A percentile compares a stretch with the other conserved stretches of the same genome.
These are phyloP conservation scores for Formica aserva DNA, from an alignment of 2,888 invertebrate species.

Conservation along the genomic window DNA sequence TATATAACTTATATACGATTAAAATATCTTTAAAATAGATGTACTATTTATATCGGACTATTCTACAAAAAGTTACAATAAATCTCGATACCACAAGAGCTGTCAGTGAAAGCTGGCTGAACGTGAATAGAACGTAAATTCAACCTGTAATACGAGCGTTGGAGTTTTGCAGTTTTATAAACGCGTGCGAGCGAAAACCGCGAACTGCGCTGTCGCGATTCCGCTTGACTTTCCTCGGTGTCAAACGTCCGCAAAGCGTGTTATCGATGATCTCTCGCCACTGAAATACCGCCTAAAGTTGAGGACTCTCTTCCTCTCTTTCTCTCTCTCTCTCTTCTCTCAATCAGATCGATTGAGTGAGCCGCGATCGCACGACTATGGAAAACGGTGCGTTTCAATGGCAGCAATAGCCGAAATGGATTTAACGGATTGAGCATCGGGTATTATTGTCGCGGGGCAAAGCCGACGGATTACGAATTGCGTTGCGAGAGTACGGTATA, in stretches of 20 bases:
- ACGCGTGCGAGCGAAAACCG: conserved; percentile 43
- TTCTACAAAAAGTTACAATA: conserved; percentile 2
- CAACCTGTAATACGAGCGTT: conserved; percentile 22
- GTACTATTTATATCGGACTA: background rate
- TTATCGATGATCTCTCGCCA: conserved; percentile 53
- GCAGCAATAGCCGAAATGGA: conserved; percentile 47
- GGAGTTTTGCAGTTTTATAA: conserved; percentile 46
- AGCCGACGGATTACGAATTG: conserved; percentile 54
- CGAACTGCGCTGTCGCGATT: conserved; percentile 29
- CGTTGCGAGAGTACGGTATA: conserved; percentile 27
- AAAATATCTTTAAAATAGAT: background rate
- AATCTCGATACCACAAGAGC: conserved; percentile 16
- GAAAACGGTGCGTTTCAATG: conserved; percentile 58
- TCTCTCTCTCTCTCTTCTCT: conserved; percentile 10
- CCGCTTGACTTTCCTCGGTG: conserved; percentile 44
- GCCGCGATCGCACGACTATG: conserved; percentile 38
- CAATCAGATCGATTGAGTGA: conserved; percentile 47
- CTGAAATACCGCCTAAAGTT: conserved; percentile 59
- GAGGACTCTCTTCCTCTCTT: background rate
- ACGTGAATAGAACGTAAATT: conserved; percentile 48
- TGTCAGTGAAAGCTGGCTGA: conserved; percentile 24
- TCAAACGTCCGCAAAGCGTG: conserved; percentile 51
- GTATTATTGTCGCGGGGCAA: conserved; percentile 58
- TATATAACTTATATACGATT: background rate
- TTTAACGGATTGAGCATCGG: conserved; percentile 41